phyloP scores from a whole-genome alignment of 1,140 invertebrate species.

The Drosophila simulans region DNA sequence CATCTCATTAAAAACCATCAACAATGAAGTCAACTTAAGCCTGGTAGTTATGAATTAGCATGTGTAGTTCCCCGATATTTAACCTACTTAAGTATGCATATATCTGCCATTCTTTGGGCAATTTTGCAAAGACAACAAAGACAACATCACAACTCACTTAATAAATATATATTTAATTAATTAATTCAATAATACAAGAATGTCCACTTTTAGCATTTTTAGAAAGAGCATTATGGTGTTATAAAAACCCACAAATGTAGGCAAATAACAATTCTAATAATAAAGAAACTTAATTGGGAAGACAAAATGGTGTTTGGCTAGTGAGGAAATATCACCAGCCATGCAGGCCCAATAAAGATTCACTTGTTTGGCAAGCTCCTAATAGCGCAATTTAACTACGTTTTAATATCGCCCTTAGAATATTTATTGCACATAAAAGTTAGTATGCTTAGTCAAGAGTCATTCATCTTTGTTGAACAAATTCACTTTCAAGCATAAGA shows the following conservation, averaged over 20 bases:
- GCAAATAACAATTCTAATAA: conserved; percentile 5
- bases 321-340: conserved; percentile 2
- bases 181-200: background rate
- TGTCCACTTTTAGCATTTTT: no score
- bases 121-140: background rate
- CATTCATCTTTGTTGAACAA: background rate
- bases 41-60: background rate
- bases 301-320: background rate
- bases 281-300: background rate
- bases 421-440: conserved; percentile 25
- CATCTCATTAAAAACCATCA: background rate
- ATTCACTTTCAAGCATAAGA: conserved; percentile 1
- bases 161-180: background rate
- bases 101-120: background rate
- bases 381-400: conserved; percentile 1
- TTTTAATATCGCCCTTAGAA: conserved; percentile 9
- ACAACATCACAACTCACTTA: no score
- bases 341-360: background rate
- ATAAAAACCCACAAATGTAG: no score
- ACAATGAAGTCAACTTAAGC: conserved; percentile 1
- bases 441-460: background rate
- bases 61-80: background rate
- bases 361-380: background rate
- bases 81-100: conserved; percentile 16
- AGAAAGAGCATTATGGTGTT: no score